phyloP scores from a whole-genome alignment of 2,113 vertebrate genomes.

The Takifugu flavidus region DNA sequence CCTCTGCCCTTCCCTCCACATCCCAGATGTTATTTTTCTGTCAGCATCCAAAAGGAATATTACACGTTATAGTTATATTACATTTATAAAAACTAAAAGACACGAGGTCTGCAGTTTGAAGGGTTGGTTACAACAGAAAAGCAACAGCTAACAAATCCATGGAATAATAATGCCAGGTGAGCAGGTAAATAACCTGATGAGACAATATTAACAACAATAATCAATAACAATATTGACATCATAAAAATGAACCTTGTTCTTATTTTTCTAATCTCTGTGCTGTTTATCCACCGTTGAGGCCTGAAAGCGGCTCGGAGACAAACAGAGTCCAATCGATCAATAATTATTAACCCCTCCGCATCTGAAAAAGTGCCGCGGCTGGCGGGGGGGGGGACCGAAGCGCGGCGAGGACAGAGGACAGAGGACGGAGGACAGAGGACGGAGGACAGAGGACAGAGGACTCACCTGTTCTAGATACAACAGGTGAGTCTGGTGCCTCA shows the following conservation, averaged over 20 bases:
- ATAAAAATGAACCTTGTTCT: conserved; percentile 40
- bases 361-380: too few species aligned
- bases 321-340: conserved; percentile 18
- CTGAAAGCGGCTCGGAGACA: conserved; percentile 30
- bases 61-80: conserved; percentile 72
- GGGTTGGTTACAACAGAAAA: conserved; percentile 55
- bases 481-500: too few species aligned
- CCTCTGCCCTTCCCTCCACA: conserved; percentile 28
- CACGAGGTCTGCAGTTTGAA: conserved; percentile 29
- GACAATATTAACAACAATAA: conserved; percentile 65
- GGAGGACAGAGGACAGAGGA: conserved; percentile 26
- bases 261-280: conserved; percentile 29
- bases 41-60: conserved; percentile 64
- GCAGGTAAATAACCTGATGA: conserved; percentile 59
- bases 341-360: too few species aligned
- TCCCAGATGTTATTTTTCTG: conserved; percentile 47
- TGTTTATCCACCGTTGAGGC: conserved; percentile 23
- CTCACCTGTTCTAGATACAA: too few species aligned
- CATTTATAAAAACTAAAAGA: conserved; percentile 64
- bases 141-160: conserved; percentile 54
- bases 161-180: conserved; percentile 58
- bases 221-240: conserved; percentile 64
- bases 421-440: conserved; percentile 28
- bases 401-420: neutral
- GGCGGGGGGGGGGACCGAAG: conserved; percentile 7